Base-by-base conservation (phyloP, 2,888 invertebrate genomes). In the Phytoseiulus persimilis region DNA sequence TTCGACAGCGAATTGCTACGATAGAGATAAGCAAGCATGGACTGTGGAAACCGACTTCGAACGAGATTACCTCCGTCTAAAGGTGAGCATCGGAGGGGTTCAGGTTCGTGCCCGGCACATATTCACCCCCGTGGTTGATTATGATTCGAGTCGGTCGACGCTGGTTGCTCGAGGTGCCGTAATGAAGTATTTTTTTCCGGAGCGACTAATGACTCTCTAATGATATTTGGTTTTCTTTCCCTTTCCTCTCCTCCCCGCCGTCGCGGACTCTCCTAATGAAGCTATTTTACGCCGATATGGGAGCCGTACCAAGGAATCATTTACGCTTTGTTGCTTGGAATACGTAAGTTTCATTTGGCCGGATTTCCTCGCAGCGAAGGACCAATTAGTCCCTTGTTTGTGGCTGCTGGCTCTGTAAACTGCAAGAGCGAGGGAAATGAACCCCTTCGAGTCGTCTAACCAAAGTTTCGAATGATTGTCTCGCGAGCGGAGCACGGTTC, bases 21-120 rank as follows among this genome's bases (percentile, higher is more conserved):
- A 96, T 92, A 94, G 95, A 18, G 96, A 96, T 93, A 96, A 96
- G 92, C 91, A 91, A 92, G 95, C 95, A 9, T 96, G 96, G 96
- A 94, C 95, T 90, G 93, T 96, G 90, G 95, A 96, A 91, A 95
- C 95, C 83, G 96, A 96, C 92, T 94, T 95, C 90, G 95, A 95
- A 92, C 95, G 95, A 11, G 95, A 96, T 91, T 95, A 95, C 32
- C 95, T 96, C 90, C 94, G 95, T 31, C 94, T 96, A 89, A 95
- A 95, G 91, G 94, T 96, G 93, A 32, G 33, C 33, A 18, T 23
- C 11, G 94, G 28, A 92, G 91, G 93, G 65, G 2, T 3, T 28
- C 18, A 14, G 28, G 65, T 28, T 65, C 65, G 14, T 65, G 9
- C 39, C 5, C 39, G 2, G 65, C 65, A 93, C 91, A 92, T 92